These are phyloP conservation scores for Nothoprocta pentlandii DNA, from an alignment of 2,113 vertebrate species.

Conservation along the genomic window DNA sequence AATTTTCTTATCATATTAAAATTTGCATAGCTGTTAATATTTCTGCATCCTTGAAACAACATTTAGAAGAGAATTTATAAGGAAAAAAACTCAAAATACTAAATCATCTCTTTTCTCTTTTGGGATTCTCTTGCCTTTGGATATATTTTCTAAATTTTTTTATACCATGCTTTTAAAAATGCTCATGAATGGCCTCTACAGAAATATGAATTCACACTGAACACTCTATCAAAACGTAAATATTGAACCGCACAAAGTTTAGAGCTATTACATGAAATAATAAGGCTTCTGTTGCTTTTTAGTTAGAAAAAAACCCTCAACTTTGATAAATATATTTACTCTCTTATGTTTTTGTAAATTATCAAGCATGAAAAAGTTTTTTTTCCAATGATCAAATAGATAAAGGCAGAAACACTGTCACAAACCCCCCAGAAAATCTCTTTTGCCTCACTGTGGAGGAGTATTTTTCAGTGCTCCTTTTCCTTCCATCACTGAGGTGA, in stretches of 20 bases:
- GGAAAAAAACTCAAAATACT: neutral
- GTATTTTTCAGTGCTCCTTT: neutral
- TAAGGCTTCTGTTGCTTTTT: conserved; percentile 6
- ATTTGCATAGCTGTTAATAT: conserved; percentile 37
- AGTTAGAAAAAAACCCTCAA: neutral
- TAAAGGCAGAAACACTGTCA: neutral
- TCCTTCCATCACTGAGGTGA: neutral
- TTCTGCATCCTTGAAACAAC: conserved; percentile 12
- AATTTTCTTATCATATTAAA: conserved; percentile 40
- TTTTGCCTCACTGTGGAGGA: neutral
- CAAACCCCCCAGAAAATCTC: neutral
- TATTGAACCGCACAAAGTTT: conserved; percentile 37
- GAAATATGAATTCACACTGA: neutral
- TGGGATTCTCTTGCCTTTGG: conserved; percentile 19
- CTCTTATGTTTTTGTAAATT: neutral
- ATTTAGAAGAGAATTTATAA: conserved; percentile 22
- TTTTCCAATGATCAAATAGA: neutral
- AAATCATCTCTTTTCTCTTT: neutral
- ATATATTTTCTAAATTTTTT: neutral
- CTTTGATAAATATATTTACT: neutral
- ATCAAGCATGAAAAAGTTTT: neutral
- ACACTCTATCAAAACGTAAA: conserved; percentile 17
- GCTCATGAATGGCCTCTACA: neutral
- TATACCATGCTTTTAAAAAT: conserved; percentile 17
- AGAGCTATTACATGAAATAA: conserved; percentile 56